Evolutionary conservation across 2,888 invertebrate genomes (phyloP), one percentile per base, ranked within the genome.

Genomic region (Lepidocyrtinus sp.): DNA sequence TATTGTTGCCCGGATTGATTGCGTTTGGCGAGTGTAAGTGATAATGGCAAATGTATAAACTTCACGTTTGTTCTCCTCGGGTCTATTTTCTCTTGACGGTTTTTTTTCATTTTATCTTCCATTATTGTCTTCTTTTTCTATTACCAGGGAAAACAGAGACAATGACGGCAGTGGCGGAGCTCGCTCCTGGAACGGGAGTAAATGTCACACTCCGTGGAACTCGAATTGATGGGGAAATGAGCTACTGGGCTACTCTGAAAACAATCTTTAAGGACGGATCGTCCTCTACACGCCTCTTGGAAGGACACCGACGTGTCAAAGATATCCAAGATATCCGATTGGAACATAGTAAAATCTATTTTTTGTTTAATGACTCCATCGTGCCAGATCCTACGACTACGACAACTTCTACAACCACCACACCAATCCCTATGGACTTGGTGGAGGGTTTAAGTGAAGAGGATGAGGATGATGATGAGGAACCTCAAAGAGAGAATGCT

Each of bases 151-250:
- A 84, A 76, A 82, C 83, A 15, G 85, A 84, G 22, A 83, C 84
- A 25, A 82, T 85, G 79, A 83, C 84, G 19, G 90, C 93, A 19
- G 91, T 92, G 87, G 91, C 93, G 81, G 91, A 91, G 87, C 89
- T 96, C 75, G 92, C 93, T 88, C 93, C 94, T 1, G 95, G 94
- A 26, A 95, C 95, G 0, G 95, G 93, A 1, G 92, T 95, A 69
- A 95, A 96, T 88, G 94, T 95, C 0, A 94, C 94, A 0, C 90
- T 96, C 19, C 90, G 90, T 70, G 95, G 94, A 1, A 93, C 93
- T 87, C 91, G 92, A 86, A 93, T 94, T 0, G 92, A 93, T 81
- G 90, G 92, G 72, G 95, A 95, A 85, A 91, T 93, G 0, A 94
- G 93, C 27, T 96, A 95, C 87, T 91, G 90, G 25, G 95, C 93